Evolutionary conservation across 1,140 invertebrate genomes (phyloP), one percentile per base, ranked within the genome.

Genomic region (Pseudomyrmex flavicornis): DNA sequence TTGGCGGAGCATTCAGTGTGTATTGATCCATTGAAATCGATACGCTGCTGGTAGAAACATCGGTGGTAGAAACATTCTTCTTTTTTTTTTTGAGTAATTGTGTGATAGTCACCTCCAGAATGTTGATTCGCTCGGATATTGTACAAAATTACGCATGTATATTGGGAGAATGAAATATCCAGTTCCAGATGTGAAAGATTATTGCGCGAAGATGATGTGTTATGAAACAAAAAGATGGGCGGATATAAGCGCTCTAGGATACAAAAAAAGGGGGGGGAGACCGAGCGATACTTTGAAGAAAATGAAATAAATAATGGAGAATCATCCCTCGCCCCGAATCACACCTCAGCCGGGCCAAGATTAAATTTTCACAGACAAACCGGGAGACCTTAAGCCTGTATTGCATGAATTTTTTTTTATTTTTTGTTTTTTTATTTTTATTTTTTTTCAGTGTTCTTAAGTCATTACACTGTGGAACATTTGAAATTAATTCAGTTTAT

Each of bases 281-380:
- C 17, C 70, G 26, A 35, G 5, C 26, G 35, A 35, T 35, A 85
- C 90, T 92, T 91, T 83, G 87, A 85, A 87, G 92, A 90, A 92
- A 93, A 93, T 93, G 89, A 93, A 93, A 93, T 91, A 93, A 93
- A 93, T 93, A 92, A 93, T 92, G 86, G 88, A 91, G 90, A 89
- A 90, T 92, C 86, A 88, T 88, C 89, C 89, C 89, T 91, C 89
- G 90, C 35, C 5, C 20, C 65, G 74, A 74, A 26, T 26, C 83
- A 74, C 72, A 72, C 59, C 35, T 7, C 79, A 83, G 86, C 82
- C 86, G 82, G 75, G 79, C 79, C 79, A 26, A 2, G 26, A 26
- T 26, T 26, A 26, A 26, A 26, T 26, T 26, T 26, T 26, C 26
- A 26, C 26, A 26, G 26, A 26, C 26, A 26, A 2, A 26, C 26